These are phyloP conservation scores for Chauna torquata DNA, from an alignment of 2,113 vertebrate genomes.

Conservation along the genomic window DNA sequence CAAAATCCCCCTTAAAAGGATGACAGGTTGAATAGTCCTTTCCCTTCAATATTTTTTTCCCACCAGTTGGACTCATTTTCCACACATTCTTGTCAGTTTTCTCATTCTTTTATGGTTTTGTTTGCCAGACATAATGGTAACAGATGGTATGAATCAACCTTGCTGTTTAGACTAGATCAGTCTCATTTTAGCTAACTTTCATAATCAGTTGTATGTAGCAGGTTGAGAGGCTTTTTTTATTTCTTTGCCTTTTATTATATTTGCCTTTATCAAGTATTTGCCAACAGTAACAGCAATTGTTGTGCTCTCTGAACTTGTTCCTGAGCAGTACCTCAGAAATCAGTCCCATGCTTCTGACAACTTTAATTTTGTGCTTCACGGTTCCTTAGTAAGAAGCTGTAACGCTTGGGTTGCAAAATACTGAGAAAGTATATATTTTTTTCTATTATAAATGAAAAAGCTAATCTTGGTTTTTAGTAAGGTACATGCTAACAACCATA, in stretches of 20 bases:
- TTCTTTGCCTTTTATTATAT: neutral
- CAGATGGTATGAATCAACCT: slow-evolving; percentile 55
- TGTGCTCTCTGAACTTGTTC: neutral
- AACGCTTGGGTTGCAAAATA: neutral
- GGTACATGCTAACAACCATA: neutral
- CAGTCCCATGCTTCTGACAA: neutral
- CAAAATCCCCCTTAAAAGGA: neutral
- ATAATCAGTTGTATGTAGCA: slow-evolving; percentile 17
- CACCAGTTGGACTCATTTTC: slow-evolving; percentile 32
- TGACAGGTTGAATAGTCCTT: neutral
- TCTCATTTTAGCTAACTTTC: neutral
- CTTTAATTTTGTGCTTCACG: neutral
- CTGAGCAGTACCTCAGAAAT: neutral
- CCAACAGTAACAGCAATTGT: neutral
- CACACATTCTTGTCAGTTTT: slow-evolving; percentile 47
- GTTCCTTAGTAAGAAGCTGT: neutral
- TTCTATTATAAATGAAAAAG: neutral
- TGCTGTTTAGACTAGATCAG: slow-evolving; percentile 46
- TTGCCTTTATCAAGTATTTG: neutral
- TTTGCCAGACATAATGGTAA: slow-evolving; percentile 41
- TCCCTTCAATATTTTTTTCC: neutral
- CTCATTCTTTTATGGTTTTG: slow-evolving; percentile 30
- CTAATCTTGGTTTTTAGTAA: neutral
- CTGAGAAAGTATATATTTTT: accelerated
- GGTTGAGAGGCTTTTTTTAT: neutral